Conservation (phyloP, 2,113 vertebrate genomes). For the Phodopus roborovskii region DNA sequence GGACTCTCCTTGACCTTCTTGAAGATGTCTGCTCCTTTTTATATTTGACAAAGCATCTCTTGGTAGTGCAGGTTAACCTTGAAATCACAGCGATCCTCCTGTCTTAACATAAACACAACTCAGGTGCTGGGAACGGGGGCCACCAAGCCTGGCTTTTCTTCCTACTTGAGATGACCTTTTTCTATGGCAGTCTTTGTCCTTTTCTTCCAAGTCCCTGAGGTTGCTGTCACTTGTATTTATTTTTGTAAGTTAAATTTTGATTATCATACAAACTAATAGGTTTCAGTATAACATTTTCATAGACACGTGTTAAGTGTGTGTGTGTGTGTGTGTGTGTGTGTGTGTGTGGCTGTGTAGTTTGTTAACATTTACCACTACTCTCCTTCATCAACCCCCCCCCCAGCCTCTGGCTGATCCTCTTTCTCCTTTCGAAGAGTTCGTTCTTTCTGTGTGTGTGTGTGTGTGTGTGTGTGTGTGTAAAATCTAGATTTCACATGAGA, state of each 20-base stretch:
- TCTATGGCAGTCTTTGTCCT: no score
- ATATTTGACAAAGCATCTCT: background rate
- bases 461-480: no score
- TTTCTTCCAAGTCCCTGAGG: background rate
- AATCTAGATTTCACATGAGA: no score
- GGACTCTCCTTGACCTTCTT: background rate
- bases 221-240: background rate
- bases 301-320: background rate
- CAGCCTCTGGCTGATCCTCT: background rate
- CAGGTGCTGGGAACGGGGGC: background rate
- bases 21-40: background rate
- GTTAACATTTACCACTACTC: background rate
- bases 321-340: background rate
- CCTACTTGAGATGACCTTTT: background rate
- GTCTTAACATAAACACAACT: background rate
- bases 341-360: background rate
- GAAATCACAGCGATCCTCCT: background rate
- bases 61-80: no score
- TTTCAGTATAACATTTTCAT: background rate
- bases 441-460: no score
- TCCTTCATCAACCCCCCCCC: background rate
- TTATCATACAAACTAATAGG: background rate
- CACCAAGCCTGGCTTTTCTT: background rate
- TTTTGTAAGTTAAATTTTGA: background rate
- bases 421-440: background rate